Base-by-base conservation (phyloP, 2,797 vertebrate species). In the Linurgus olivaceus region DNA sequence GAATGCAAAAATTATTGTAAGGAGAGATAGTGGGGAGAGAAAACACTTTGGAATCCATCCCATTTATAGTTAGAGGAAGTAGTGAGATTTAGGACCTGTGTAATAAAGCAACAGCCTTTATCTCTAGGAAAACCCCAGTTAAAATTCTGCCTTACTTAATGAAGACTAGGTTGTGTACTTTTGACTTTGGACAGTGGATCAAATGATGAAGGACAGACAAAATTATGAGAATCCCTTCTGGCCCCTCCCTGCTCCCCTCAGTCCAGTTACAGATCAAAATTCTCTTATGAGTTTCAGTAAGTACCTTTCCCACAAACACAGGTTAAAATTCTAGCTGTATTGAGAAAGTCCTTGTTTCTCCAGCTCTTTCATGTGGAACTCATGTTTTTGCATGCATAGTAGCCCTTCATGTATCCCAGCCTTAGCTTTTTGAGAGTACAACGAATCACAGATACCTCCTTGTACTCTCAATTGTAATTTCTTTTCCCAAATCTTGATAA, bases 221-320 rank as follows among this genome's bases (percentile, higher is more conserved):
- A 25, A 45, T 80, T 20, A 74, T 31, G 28, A 9, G 21, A 65
- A 59, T 59, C 15, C 25, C 15, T 52, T 24, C 45, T 29, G 37
- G 16, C 3, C 8, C 10, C 7, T 13, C 14, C 4, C 16, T 11
- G 35, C 4, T 28, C 11, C 3, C 6, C 7, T 5, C 15, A 51
- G 2, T 37, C 31, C 71, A 72, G 24, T 68, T 67, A n/a, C 9
- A 75, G 28, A 8, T 75, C 71, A 61, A 3, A 40, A 28, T 72
- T 94, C 31, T 29, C 15, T 28, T 47, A 20, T 25, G 11, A 68
- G 47, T 75, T 77, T 48, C 44, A 67, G 17, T 35, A 37, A 80
- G 21, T 48, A 15, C 26, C 25, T 57, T 77, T 19, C 25, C 38
- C 17, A 50, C 14, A 38, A 50, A 16, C 24, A 11, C 14, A 20